phyloP scores from a whole-genome alignment of 2,888 invertebrate species.

The Cerceris rybyensis region DNA sequence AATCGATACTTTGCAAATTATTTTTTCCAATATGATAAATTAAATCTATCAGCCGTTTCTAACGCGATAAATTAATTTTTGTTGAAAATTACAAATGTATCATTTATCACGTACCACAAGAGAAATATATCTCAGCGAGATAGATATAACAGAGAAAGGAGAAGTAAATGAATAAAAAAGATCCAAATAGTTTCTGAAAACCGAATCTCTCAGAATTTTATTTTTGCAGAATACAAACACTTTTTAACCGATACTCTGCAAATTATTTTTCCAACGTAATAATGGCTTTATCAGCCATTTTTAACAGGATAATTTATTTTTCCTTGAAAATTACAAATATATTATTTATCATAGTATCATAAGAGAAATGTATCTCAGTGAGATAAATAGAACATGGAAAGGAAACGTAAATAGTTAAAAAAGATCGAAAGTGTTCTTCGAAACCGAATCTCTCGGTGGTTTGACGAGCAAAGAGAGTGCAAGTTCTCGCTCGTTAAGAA shows the following conservation, averaged over 20 bases:
- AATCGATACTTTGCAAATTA: background rate
- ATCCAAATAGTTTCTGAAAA: conserved; percentile 7
- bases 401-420: conserved; percentile 14
- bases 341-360: too few species aligned
- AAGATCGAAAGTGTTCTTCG: conserved; percentile 10
- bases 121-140: background rate
- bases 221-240: background rate
- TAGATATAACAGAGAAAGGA: background rate
- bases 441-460: conserved; percentile 29
- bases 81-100: too few species aligned
- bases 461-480: conserved; percentile 40
- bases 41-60: background rate
- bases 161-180: conserved; percentile 17
- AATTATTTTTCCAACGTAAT: background rate
- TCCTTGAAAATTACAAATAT: too few species aligned
- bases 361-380: background rate
- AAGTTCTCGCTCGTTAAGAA: conserved; percentile 64
- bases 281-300: background rate
- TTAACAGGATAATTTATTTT: too few species aligned
- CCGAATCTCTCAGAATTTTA: conserved; percentile 29
- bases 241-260: background rate
- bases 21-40: background rate
- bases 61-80: too few species aligned
- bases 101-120: too few species aligned
- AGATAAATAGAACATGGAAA: background rate